Percentiles rank a stretch among this genome's conserved stretches.
Conservation (phyloP, 2,888 invertebrate genomes). For the Limnephilus rhombicus region DNA sequence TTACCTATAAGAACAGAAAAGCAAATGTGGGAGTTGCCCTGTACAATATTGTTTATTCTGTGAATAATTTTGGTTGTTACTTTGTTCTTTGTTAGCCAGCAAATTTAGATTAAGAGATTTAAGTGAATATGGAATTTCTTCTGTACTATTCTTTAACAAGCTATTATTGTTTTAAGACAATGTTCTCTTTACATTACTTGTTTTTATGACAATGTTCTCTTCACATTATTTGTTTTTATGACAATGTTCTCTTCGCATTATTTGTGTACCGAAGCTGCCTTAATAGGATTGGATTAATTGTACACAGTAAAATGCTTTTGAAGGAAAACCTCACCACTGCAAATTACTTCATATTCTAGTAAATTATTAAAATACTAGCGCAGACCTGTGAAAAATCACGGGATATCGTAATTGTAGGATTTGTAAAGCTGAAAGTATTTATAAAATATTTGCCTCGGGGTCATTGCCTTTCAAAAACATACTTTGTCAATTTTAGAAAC, state of each 20-base stretch:
- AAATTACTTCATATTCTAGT: not conserved
- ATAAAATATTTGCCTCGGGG: too few species aligned
- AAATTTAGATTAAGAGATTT: not conserved
- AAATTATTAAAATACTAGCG: not conserved
- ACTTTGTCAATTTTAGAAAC: too few species aligned
- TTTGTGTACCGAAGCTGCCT: conserved; percentile 45
- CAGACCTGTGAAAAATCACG: too few species aligned
- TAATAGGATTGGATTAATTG: not conserved
- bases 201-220: too few species aligned
- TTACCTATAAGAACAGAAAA: not conserved
- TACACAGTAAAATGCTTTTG: not conserved
- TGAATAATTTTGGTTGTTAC: not conserved
- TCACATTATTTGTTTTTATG: not conserved
- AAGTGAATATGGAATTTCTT: not conserved
- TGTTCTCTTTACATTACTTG: too few species aligned
- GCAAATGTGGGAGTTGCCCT: not conserved
- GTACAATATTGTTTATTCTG: not conserved
- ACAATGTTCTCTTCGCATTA: not conserved
- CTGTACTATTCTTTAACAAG: not conserved
- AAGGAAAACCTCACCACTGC: not conserved
- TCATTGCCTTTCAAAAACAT: too few species aligned
- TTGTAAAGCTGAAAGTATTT: too few species aligned
- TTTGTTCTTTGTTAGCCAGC: not conserved
- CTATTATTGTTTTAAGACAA: not conserved
- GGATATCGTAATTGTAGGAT: too few species aligned